A percentile compares a stretch with the other conserved stretches of the same genome.
Evolutionary conservation across 2,888 invertebrate genomes (phyloP).

Genomic region (Ephialtes manifestator): DNA sequence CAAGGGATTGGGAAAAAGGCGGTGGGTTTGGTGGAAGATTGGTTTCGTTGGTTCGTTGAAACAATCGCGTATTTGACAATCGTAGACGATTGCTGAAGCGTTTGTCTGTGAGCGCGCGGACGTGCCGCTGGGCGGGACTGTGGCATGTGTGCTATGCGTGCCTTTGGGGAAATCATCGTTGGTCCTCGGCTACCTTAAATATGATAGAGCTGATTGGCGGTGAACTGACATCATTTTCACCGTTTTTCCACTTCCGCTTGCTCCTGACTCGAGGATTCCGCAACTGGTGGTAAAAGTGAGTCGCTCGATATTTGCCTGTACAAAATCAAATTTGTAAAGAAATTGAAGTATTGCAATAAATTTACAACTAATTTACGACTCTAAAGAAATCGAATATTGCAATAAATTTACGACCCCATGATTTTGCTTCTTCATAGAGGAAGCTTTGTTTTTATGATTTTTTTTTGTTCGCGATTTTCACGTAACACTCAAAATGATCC

Average conservation of each 20-base stretch:
- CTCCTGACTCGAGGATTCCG: conserved; percentile 84
- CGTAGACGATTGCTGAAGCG: conserved; percentile 24
- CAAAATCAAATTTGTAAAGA: conserved; percentile 43
- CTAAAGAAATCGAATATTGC: too few relatives aligned
- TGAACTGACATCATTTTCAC: conserved; percentile 71
- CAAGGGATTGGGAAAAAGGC: conserved; percentile 49
- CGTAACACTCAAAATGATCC: too few relatives aligned
- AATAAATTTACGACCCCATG: too few relatives aligned
- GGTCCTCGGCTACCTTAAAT: conserved; percentile 54
- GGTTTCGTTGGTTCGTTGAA: conserved; percentile 78
- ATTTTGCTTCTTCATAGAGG: too few relatives aligned
- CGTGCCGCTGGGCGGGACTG: conserved; percentile 1
- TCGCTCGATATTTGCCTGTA: conserved; percentile 87
- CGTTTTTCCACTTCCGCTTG: conserved; percentile 77
- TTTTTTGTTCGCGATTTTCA: too few relatives aligned
- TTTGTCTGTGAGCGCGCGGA: conserved; percentile 6
- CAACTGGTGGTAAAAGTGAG: conserved; percentile 86
- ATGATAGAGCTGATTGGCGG: conserved; percentile 40
- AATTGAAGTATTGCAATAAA: neutral
- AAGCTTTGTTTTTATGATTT: too few relatives aligned
- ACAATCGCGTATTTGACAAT: conserved; percentile 57
- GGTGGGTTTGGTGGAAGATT: conserved; percentile 59
- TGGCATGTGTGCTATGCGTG: conserved; percentile 8
- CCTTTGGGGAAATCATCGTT: conserved; percentile 36
- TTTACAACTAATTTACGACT: too few relatives aligned